Conservation (phyloP, 2,888 invertebrate species). For the Serrognathus titanus region DNA sequence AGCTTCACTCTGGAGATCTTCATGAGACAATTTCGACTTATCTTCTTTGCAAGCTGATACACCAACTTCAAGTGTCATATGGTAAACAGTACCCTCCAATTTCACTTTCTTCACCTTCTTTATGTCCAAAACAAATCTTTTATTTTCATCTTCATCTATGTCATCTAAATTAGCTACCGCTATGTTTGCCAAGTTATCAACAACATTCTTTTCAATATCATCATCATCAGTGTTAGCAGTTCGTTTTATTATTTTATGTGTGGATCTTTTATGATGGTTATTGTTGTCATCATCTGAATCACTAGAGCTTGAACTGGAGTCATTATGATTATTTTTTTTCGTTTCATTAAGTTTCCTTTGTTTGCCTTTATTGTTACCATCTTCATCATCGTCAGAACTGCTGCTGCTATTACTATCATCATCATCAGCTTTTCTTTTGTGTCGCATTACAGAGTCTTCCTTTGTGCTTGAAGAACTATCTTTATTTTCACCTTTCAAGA, state of each 20-base stretch:
- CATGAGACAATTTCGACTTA: not conserved
- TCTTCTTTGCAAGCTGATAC: slow-evolving; percentile 47
- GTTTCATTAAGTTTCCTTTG: not conserved
- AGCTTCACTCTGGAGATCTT: not conserved
- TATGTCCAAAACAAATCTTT: slow-evolving; percentile 50
- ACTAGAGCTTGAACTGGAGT: slow-evolving; percentile 13
- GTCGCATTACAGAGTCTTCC: slow-evolving; percentile 6
- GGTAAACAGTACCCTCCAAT: slow-evolving; percentile 44
- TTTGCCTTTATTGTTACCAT: slow-evolving; percentile 6
- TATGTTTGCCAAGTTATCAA: slow-evolving; percentile 48
- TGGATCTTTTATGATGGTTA: slow-evolving; percentile 1
- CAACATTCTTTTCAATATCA: slow-evolving; percentile 32
- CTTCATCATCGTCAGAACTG: slow-evolving; percentile 10
- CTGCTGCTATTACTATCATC: slow-evolving; percentile 8
- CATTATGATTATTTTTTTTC: slow-evolving; percentile 7
- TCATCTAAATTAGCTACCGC: slow-evolving; percentile 51
- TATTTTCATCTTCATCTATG: slow-evolving; percentile 52
- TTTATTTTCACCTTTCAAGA: not conserved
- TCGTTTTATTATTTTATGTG: not conserved
- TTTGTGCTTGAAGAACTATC: slow-evolving; percentile 11
- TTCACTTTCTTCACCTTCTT: slow-evolving; percentile 46
- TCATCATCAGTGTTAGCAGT: slow-evolving; percentile 11
- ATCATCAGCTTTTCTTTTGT: slow-evolving; percentile 4
- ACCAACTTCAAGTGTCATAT: slow-evolving; percentile 48
- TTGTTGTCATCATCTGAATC: slow-evolving; percentile 16